These are phyloP conservation scores for Calliopsis andreniformis DNA, from an alignment of 1,140 invertebrate species.

Conservation along the genomic window DNA sequence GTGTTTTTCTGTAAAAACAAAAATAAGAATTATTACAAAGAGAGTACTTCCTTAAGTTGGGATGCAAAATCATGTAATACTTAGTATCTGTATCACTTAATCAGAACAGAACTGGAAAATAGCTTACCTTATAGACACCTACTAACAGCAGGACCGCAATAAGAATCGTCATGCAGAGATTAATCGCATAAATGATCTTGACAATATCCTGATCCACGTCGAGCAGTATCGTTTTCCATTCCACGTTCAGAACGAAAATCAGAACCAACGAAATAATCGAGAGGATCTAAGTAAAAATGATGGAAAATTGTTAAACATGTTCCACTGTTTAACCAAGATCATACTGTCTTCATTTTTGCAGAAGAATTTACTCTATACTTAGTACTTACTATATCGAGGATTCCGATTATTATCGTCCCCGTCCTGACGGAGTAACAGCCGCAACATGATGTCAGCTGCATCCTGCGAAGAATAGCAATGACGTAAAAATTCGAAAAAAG, in stretches of 20 bases:
- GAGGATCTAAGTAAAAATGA: slow-evolving; percentile 77
- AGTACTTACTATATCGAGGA: slow-evolving; percentile 85
- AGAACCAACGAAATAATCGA: slow-evolving; percentile 83
- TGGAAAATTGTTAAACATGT: neutral
- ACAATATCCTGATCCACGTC: slow-evolving; percentile 84
- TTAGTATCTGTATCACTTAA: too few species aligned
- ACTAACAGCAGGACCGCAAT: slow-evolving; percentile 88
- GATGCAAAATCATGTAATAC: too few species aligned
- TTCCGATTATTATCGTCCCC: slow-evolving; percentile 87
- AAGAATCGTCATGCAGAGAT: slow-evolving; percentile 90
- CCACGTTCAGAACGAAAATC: slow-evolving; percentile 82
- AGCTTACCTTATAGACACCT: slow-evolving; percentile 87
- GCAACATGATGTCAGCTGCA: slow-evolving; percentile 83
- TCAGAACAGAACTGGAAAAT: too few species aligned
- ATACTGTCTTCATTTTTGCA: too few species aligned
- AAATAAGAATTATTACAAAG: too few species aligned
- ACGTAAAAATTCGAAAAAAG: neutral
- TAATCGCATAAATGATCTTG: slow-evolving; percentile 89
- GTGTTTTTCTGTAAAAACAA: slow-evolving; percentile 86
- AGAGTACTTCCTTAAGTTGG: too few species aligned
- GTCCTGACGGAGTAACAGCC: slow-evolving; percentile 85
- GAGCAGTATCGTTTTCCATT: slow-evolving; percentile 88
- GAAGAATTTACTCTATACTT: too few species aligned
- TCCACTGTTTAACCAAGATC: too few species aligned
- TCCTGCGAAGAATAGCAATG: slow-evolving; percentile 55